Percentiles rank a stretch among this genome's conserved stretches.
Conservation (phyloP, 2,797 vertebrate species). For the Aplochiton taeniatus region DNA sequence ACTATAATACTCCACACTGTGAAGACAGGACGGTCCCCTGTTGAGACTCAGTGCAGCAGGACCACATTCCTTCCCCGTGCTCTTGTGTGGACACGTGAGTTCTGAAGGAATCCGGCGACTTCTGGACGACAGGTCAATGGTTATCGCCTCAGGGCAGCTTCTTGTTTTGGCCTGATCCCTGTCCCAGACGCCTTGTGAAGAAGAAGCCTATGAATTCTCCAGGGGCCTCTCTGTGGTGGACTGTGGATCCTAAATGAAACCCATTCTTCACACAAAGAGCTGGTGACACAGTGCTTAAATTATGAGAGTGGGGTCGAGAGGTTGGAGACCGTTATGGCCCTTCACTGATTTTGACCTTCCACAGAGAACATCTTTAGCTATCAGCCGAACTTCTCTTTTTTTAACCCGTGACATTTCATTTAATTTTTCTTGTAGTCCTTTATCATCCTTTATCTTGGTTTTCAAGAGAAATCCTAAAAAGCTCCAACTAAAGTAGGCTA, state of each 20-base stretch:
- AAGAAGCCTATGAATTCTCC: slow-evolving; percentile 20
- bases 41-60: slow-evolving; percentile 39
- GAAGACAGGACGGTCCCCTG: not conserved
- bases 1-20: too few species aligned
- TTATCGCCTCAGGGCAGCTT: slow-evolving; percentile 22
- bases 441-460: too few species aligned
- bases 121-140: slow-evolving; percentile 41
- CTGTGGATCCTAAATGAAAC: slow-evolving; percentile 8
- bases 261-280: slow-evolving; percentile 1
- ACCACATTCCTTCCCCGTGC: slow-evolving; percentile 55
- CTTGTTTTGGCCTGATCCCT: slow-evolving; percentile 17
- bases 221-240: slow-evolving; percentile 6
- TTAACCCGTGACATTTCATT: too few species aligned
- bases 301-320: slow-evolving; percentile 8
- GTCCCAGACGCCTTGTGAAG: slow-evolving; percentile 16
- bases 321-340: too few species aligned
- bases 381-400: too few species aligned
- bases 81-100: slow-evolving; percentile 52
- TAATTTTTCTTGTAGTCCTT: too few species aligned
- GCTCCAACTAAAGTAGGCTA: too few species aligned
- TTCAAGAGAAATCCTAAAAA: too few species aligned
- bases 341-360: too few species aligned
- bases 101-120: slow-evolving; percentile 27
- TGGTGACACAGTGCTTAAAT: slow-evolving; percentile 21
- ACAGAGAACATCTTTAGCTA: too few species aligned